A percentile compares a stretch with the other conserved stretches of the same genome.
Conservation (phyloP, 2,113 vertebrate species). For the Romanogobio albipinnatus region DNA sequence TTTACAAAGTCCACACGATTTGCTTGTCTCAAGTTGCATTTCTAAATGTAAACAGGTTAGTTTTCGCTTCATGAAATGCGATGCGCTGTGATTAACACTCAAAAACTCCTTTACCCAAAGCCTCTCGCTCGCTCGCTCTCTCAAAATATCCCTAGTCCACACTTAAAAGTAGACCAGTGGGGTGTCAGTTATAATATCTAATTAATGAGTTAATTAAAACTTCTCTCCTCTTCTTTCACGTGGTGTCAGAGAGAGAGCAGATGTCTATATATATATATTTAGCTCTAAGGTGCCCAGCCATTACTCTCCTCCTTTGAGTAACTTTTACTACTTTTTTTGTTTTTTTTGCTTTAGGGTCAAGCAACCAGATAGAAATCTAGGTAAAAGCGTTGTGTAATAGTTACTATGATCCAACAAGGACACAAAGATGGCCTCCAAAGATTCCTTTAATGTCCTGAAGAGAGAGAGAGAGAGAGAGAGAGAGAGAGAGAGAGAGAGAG, state of each 20-base stretch:
- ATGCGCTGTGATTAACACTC: conserved; percentile 2
- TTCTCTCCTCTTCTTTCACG: conserved; percentile 27
- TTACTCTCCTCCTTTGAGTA: conserved; percentile 3
- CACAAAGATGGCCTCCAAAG: not conserved
- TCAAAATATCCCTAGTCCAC: conserved; percentile 36
- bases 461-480: not conserved
- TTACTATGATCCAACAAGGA: conserved; percentile 7
- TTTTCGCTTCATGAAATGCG: not conserved
- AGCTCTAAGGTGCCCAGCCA: conserved; percentile 54
- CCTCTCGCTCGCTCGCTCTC: not conserved
- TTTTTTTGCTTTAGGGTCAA: conserved; percentile 1
- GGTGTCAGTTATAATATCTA: conserved; percentile 64
- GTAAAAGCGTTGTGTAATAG: not conserved
- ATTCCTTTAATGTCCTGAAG: not conserved
- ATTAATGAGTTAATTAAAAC: conserved; percentile 77
- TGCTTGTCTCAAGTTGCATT: conserved; percentile 28
- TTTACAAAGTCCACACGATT: conserved; percentile 28
- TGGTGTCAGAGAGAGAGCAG: conserved; percentile 66
- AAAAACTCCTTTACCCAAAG: not conserved
- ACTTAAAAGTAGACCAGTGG: conserved; percentile 46
- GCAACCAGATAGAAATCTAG: not conserved
- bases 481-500: not conserved
- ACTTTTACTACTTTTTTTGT: not conserved
- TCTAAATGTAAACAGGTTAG: not conserved
- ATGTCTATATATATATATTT: conserved; percentile 67